These are phyloP conservation scores for Xestia xanthographa DNA, from an alignment of 2,888 invertebrate species.

Conservation along the genomic window DNA sequence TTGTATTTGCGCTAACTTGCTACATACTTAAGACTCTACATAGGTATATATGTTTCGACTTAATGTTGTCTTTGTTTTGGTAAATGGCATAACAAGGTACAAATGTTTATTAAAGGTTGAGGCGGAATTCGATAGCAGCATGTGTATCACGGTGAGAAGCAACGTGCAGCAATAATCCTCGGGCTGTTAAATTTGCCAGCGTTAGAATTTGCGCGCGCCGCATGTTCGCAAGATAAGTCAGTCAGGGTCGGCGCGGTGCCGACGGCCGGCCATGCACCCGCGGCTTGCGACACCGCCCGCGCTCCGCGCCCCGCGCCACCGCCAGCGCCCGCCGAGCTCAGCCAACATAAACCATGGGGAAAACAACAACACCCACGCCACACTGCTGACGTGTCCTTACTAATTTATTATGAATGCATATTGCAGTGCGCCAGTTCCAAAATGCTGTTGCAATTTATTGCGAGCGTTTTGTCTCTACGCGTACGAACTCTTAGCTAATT, in stretches of 20 bases:
- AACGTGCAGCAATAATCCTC: slow-evolving; percentile 79
- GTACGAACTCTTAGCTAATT: slow-evolving; percentile 49
- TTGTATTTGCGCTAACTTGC: slow-evolving; percentile 48
- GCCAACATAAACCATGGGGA: slow-evolving; percentile 78
- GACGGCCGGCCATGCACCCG: slow-evolving; percentile 90
- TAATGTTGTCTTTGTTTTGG: slow-evolving; percentile 16
- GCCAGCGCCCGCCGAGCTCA: slow-evolving; percentile 68
- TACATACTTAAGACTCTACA: slow-evolving; percentile 24
- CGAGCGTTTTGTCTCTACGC: slow-evolving; percentile 51
- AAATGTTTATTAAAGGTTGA: slow-evolving; percentile 17
- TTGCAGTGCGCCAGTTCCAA: slow-evolving; percentile 75
- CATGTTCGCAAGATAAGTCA: slow-evolving; percentile 90
- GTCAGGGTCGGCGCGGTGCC: slow-evolving; percentile 90
- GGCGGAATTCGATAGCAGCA: slow-evolving; percentile 30
- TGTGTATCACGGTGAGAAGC: slow-evolving; percentile 55
- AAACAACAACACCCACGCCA: slow-evolving; percentile 80
- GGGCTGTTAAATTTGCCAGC: slow-evolving; percentile 85
- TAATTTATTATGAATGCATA: slow-evolving; percentile 74
- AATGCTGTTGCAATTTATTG: slow-evolving; percentile 71
- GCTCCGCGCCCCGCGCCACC: slow-evolving; percentile 62
- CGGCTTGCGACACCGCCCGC: slow-evolving; percentile 82
- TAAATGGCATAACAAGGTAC: slow-evolving; percentile 26
- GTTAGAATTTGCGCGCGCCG: slow-evolving; percentile 89
- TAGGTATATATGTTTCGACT: slow-evolving; percentile 16
- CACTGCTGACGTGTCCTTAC: slow-evolving; percentile 76